Evolutionary conservation across 2,113 vertebrate genomes (phyloP).

Genomic region (Vidua chalybeata): DNA sequence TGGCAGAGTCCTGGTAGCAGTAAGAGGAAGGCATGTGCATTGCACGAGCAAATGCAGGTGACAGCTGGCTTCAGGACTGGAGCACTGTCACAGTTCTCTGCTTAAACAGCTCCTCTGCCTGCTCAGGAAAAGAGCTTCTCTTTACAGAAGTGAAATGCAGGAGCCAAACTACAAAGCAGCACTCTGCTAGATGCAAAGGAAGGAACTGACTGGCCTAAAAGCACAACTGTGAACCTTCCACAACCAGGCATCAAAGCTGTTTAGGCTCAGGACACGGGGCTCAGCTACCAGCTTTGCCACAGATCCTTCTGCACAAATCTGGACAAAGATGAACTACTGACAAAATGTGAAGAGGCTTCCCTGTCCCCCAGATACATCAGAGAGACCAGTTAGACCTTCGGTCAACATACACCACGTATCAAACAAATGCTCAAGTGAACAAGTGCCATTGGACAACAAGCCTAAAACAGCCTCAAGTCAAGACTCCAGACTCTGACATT

Average conservation of each 20-base stretch:
- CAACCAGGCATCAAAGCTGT: background rate
- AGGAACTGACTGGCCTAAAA: background rate
- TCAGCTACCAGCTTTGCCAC: background rate
- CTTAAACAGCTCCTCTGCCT: background rate
- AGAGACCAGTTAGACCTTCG: background rate
- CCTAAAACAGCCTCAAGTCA: conserved; percentile 25
- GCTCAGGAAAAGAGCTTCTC: background rate
- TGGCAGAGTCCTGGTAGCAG: background rate
- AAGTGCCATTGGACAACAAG: background rate
- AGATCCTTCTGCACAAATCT: background rate
- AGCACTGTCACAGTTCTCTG: background rate
- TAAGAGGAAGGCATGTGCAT: background rate
- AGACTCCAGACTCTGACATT: conserved; percentile 40
- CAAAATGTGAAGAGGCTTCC: background rate
- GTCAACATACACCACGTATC: background rate
- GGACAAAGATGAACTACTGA: background rate
- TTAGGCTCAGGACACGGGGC: background rate
- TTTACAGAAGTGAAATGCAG: background rate
- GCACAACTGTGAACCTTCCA: background rate
- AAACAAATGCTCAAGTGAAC: background rate
- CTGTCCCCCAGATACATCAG: background rate
- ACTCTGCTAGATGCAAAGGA: background rate
- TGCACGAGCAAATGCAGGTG: background rate
- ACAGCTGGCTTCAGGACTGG: conserved; percentile 3
- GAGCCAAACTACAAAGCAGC: background rate